phyloP scores from a whole-genome alignment of 2,888 invertebrate species.

The Uropetala carovei region DNA sequence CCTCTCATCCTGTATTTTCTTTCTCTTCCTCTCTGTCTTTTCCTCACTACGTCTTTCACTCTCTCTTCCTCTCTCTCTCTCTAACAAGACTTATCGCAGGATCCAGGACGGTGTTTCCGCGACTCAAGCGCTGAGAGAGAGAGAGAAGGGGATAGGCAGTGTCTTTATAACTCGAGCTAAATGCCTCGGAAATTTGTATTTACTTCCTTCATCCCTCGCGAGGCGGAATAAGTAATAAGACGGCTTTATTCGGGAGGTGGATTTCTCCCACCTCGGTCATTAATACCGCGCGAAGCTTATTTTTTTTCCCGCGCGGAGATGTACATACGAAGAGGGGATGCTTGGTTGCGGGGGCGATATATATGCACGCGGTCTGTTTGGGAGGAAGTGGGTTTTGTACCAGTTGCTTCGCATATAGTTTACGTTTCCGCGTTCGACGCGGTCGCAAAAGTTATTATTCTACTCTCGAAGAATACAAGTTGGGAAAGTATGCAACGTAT shows the following conservation, averaged over 20 bases:
- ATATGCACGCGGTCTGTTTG: not conserved
- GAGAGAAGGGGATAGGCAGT: not conserved
- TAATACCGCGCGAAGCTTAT: not conserved
- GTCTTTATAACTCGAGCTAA: slow-evolving; percentile 5
- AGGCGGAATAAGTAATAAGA: slow-evolving; percentile 51
- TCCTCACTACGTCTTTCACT: not conserved
- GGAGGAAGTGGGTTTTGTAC: not conserved
- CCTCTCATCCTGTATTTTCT: not conserved
- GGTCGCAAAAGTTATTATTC: too few relatives aligned
- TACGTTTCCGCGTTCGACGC: too few relatives aligned
- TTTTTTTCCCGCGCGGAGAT: not conserved
- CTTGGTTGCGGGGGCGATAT: not conserved
- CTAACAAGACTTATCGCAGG: not conserved
- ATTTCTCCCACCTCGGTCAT: slow-evolving; percentile 22
- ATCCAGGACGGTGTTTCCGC: not conserved
- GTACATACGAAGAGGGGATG: not conserved
- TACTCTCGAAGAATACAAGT: too few relatives aligned
- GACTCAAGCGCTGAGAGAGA: not conserved
- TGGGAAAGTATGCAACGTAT: too few relatives aligned
- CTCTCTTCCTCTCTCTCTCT: not conserved
- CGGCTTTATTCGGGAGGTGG: slow-evolving; percentile 47
- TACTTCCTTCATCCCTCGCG: slow-evolving; percentile 34
- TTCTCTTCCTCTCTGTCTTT: not conserved
- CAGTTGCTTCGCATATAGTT: too few relatives aligned
- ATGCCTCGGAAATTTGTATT: slow-evolving; percentile 21